Base-by-base conservation (phyloP, 2,113 vertebrate genomes). In the Protobothrops mucrosquamatus region DNA sequence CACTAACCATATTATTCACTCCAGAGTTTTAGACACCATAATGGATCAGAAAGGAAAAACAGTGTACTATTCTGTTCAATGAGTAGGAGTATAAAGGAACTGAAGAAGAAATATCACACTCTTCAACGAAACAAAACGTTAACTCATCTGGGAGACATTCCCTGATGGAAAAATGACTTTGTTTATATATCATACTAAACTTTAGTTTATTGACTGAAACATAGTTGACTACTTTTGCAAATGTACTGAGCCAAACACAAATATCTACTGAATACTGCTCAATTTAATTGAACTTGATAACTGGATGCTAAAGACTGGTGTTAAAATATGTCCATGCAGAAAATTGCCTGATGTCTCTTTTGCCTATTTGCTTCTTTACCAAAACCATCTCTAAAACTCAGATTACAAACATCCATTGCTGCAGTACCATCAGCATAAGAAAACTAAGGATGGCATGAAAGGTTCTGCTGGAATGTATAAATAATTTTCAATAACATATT, bases 41-140 rank as follows among this genome's bases (percentile, higher is more conserved):
- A 93, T 94, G 92, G 95, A 95, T 34, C 92, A 94, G 14, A 94
- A 95, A 94, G 94, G 94, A 96, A 96, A 96, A 15, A 22, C 87
- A 85, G 88, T 89, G 87, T 87, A 95, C 93, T 93, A 94, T 64
- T 87, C 8, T 94, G 74, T 91, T 94, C 74, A 91, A 23, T 11
- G 26, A 10, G 15, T 29, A 26, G 89, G 54, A 92, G 11, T 15
- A 43, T 8, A 94, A 22, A 93, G 23, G 46, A 24, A 2, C 46
- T 94, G 11, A 92, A 24, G 85, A 15, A 93, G 43, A 87, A 52
- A 20, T 2, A 24, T 22, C 85, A 93, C 24, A 46, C 0, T 1
- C 91, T 39, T 94, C 15, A 90, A 89, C 69, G 93, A 92, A 93
- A 93, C 51, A 92, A 52, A 51, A 0, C 14, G 54, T 64, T 94